Percentiles rank a stretch among this genome's conserved stretches.
phyloP scores from a whole-genome alignment of 2,113 vertebrate genomes.

The Lophura nycthemera region DNA sequence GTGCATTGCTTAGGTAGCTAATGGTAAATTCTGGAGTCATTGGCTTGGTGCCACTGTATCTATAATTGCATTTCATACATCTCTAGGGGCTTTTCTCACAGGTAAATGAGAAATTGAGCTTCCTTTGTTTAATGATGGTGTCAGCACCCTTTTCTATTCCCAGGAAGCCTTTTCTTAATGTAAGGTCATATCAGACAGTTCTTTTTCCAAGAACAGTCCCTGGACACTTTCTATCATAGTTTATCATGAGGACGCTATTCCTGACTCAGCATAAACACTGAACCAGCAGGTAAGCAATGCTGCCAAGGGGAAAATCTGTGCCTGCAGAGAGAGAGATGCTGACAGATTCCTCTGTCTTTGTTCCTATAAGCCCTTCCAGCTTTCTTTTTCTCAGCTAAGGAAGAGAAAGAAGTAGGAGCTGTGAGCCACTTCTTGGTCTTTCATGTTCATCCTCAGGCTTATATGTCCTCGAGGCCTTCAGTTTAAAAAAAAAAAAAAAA shows the following conservation, averaged over 20 bases:
- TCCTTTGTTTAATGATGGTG: not conserved
- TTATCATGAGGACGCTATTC: rapidly evolving
- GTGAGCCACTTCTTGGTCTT: not conserved
- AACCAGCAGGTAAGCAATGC: not conserved
- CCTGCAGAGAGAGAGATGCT: not conserved
- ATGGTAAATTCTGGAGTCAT: not conserved
- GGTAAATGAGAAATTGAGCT: not conserved
- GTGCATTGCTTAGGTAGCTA: not conserved
- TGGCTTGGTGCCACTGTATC: not conserved
- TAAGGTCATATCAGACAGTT: not conserved
- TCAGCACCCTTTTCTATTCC: not conserved
- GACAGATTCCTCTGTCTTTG: not conserved
- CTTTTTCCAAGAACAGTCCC: not conserved
- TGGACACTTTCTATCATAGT: not conserved
- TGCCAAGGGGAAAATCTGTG: not conserved
- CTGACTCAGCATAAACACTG: slow-evolving; percentile 2
- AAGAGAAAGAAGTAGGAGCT: not conserved
- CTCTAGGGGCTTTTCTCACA: not conserved
- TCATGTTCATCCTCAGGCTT: not conserved
- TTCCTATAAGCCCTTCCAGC: not conserved
- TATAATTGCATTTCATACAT: not conserved
- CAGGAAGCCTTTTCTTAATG: not conserved
- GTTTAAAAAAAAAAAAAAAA: not conserved
- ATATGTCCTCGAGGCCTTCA: not conserved
- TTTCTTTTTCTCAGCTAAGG: no score